phyloP scores from a whole-genome alignment of 2,797 vertebrate species.

The Falco rusticolus region DNA sequence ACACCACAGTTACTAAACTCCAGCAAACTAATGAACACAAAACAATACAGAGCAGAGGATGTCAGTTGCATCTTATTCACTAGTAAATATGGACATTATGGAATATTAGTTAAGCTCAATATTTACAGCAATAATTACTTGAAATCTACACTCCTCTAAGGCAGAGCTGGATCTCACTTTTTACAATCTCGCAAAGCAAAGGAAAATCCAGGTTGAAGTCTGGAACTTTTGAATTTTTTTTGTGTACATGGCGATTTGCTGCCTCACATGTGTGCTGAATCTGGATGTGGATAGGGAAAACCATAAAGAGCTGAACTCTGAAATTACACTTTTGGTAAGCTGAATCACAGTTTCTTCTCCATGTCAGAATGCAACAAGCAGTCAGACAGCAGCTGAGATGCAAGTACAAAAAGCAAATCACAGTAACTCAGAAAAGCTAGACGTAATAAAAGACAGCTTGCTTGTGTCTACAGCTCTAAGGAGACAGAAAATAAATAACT shows the following conservation, averaged over 20 bases:
- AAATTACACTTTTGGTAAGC: not conserved
- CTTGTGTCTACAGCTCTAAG: not conserved
- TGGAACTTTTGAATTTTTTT: not conserved
- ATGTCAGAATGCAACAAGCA: not conserved
- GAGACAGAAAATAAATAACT: not conserved
- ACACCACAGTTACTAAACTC: not conserved
- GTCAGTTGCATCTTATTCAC: not conserved
- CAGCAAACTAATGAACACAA: not conserved
- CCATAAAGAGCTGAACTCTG: not conserved
- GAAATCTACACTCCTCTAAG: not conserved
- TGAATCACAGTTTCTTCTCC: not conserved
- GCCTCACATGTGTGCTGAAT: not conserved
- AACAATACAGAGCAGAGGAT: not conserved
- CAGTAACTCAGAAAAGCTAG: not conserved
- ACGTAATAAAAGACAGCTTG: not conserved
- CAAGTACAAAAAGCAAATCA: slow-evolving; percentile 5
- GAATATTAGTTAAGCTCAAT: not conserved
- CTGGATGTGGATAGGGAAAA: not conserved
- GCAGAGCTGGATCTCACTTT: not conserved
- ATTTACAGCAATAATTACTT: not conserved
- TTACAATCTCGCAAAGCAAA: not conserved
- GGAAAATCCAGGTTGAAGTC: not conserved
- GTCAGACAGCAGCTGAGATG: not conserved
- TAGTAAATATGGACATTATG: not conserved
- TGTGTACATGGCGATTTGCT: not conserved